These are phyloP conservation scores for Dasyornis broadbenti DNA, from an alignment of 2,113 vertebrate genomes.

Conservation along the genomic window DNA sequence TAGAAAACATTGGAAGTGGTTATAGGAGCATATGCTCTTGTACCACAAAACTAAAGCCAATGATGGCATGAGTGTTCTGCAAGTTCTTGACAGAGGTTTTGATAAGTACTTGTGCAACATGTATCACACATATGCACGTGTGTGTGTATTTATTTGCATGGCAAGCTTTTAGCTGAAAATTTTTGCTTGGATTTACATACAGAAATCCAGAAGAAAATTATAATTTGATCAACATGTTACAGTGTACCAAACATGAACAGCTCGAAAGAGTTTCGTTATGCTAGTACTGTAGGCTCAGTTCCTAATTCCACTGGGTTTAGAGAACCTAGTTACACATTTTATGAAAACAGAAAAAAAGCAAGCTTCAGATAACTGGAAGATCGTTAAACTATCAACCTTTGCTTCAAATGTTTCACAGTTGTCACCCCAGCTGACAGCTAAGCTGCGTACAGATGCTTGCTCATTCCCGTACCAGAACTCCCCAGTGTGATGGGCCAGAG, in stretches of 20 bases:
- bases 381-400: neutral
- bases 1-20: neutral
- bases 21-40: neutral
- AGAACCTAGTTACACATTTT: neutral
- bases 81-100: neutral
- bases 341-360: neutral
- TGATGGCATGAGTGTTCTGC: neutral
- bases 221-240: neutral
- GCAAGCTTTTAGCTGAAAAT: neutral
- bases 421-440: neutral
- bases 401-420: neutral
- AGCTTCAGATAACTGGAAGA: neutral
- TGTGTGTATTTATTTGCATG: neutral
- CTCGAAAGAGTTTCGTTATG: neutral
- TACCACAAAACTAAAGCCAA: neutral
- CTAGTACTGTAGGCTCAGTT: neutral
- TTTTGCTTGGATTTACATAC: neutral
- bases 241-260: neutral
- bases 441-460: fast-evolving
- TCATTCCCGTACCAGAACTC: neutral
- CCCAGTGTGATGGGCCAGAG: neutral
- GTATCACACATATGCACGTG: fast-evolving
- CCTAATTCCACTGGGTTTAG: neutral
- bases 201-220: neutral
- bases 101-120: neutral